These are phyloP conservation scores for Chrysolina oricalcia DNA, from an alignment of 2,888 invertebrate species.

Conservation along the genomic window DNA sequence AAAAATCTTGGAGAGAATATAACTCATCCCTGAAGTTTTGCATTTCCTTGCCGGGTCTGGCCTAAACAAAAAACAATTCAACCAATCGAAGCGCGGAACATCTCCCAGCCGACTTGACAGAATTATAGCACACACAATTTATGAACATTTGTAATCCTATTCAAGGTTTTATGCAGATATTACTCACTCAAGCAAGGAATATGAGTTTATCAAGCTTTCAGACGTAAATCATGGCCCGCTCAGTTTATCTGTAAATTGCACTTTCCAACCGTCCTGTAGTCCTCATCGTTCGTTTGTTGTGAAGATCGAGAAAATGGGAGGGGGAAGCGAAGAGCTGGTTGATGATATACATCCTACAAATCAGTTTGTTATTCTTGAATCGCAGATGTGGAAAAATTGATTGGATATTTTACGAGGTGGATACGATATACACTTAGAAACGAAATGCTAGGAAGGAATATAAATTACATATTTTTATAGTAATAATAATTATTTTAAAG, in stretches of 20 bases:
- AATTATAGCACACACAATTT: constrained; percentile 72
- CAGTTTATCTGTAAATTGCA: constrained; percentile 79
- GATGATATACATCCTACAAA: constrained; percentile 1
- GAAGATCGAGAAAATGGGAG: constrained; percentile 16
- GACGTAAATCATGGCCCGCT: constrained; percentile 78
- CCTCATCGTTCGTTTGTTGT: constrained; percentile 20
- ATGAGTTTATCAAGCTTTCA: constrained; percentile 77
- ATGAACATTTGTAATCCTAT: constrained; percentile 73
- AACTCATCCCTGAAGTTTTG: constrained; percentile 28
- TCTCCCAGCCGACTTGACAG: constrained; percentile 66
- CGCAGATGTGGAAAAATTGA: constrained; percentile 15
- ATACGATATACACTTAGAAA: too few species aligned
- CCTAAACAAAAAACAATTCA: constrained; percentile 49
- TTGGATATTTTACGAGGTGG: not conserved
- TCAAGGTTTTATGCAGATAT: constrained; percentile 73
- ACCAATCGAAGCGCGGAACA: constrained; percentile 44
- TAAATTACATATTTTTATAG: too few species aligned
- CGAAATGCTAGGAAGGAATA: too few species aligned
- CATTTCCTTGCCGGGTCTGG: constrained; percentile 32
- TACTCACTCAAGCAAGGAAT: constrained; percentile 73
- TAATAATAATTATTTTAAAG: too few species aligned
- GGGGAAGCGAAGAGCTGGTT: not conserved
- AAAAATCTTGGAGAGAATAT: constrained; percentile 20
- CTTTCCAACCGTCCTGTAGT: constrained; percentile 70
- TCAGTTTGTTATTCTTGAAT: constrained; percentile 10